These are phyloP conservation scores for Heliopora coerulea DNA, from an alignment of 92 coral and sea anemone genomes.

Conservation along the genomic window DNA sequence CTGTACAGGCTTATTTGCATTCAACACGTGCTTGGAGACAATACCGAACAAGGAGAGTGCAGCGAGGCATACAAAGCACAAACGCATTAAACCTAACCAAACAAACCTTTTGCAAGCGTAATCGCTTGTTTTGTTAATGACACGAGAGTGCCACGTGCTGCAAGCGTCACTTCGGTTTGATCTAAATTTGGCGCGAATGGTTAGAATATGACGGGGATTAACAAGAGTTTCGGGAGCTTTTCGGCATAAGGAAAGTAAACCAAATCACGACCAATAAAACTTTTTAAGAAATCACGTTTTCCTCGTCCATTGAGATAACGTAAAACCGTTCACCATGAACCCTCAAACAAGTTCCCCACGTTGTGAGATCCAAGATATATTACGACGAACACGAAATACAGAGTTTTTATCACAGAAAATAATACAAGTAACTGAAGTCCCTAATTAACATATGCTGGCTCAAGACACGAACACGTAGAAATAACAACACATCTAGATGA, in stretches of 20 bases:
- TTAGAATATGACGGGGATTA: neutral
- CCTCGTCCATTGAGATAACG: no score
- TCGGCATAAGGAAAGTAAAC: no score
- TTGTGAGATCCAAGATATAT: no score
- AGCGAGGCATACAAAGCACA: constrained; percentile 11
- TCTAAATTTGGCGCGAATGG: constrained; percentile 12
- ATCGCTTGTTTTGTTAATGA: constrained; percentile 31
- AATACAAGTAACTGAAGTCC: no score
- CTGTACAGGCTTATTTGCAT: constrained; percentile 11
- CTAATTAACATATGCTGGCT: no score
- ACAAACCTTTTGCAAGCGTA: neutral
- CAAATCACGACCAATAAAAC: no score
- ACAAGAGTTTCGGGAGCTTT: no score
- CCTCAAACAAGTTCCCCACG: no score
- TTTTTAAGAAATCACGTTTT: no score
- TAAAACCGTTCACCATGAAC: no score
- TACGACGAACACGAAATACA: neutral
- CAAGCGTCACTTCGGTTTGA: constrained; percentile 16
- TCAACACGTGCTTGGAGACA: constrained; percentile 16
- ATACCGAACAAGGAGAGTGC: neutral
- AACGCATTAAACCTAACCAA: neutral
- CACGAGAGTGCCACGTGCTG: constrained; percentile 36
- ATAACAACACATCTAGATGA: no score
- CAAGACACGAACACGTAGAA: no score
- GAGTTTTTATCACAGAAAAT: neutral